A percentile compares a stretch with the other conserved stretches of the same genome.
phyloP scores from a whole-genome alignment of 2,113 vertebrate genomes.

The Narcine bancroftii region DNA sequence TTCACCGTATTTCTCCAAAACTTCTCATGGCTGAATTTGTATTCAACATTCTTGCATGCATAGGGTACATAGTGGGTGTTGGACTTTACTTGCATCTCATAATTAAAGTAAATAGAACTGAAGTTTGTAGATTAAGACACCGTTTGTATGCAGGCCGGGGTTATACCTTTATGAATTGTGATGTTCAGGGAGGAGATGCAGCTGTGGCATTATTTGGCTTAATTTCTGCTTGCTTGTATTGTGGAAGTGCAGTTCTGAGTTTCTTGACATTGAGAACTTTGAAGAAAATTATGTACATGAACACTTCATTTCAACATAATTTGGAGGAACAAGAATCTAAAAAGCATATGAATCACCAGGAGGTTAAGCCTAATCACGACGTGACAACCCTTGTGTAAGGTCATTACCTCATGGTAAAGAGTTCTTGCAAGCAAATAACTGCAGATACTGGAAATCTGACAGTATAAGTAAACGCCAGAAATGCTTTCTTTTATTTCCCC shows the following conservation, averaged over 20 bases:
- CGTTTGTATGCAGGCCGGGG: slow-evolving; percentile 63
- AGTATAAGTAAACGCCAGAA: too few species aligned
- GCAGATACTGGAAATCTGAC: too few species aligned
- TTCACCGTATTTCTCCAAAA: slow-evolving; percentile 53
- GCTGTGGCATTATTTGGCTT: slow-evolving; percentile 63
- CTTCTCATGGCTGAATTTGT: slow-evolving; percentile 57
- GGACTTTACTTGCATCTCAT: slow-evolving; percentile 77
- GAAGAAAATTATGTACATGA: background rate
- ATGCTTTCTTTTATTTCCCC: background rate
- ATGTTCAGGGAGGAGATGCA: slow-evolving; percentile 63
- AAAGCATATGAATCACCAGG: background rate
- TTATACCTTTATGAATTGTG: slow-evolving; percentile 76
- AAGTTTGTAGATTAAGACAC: slow-evolving; percentile 61
- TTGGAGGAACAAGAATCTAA: background rate
- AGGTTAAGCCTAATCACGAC: background rate
- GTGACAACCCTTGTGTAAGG: background rate
- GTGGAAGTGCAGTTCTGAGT: slow-evolving; percentile 44
- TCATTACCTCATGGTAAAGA: background rate
- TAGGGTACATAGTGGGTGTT: slow-evolving; percentile 58
- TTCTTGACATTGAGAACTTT: background rate
- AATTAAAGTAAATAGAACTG: slow-evolving; percentile 63
- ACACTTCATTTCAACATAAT: background rate
- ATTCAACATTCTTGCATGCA: slow-evolving; percentile 58
- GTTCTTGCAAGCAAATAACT: background rate
- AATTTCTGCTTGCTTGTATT: slow-evolving; percentile 59